Conservation (phyloP, 2,113 vertebrate genomes). For the Phainopepla nitens region DNA sequence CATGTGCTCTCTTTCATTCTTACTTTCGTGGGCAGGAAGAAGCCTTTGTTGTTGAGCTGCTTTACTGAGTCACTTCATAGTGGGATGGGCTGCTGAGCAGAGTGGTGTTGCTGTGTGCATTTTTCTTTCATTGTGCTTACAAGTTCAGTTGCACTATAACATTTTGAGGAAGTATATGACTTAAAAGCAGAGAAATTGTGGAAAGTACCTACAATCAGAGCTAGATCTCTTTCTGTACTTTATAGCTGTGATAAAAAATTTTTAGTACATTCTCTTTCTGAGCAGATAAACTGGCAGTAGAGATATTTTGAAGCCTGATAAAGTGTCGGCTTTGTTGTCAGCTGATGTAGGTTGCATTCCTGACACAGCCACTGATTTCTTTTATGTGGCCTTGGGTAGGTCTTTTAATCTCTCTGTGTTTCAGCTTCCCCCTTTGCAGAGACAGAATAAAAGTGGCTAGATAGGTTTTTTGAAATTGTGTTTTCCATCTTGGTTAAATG, state of each 20-base stretch:
- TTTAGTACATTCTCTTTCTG: background rate
- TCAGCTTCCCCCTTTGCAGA: background rate
- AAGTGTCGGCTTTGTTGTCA: background rate
- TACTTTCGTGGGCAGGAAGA: background rate
- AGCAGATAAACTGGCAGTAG: background rate
- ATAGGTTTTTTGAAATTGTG: background rate
- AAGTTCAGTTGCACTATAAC: background rate
- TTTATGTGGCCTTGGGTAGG: background rate
- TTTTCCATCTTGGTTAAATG: background rate
- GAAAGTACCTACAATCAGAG: background rate
- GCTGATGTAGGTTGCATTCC: background rate
- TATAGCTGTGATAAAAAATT: background rate
- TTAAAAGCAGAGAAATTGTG: background rate
- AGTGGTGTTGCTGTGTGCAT: background rate
- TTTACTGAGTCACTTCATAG: conserved; percentile 23
- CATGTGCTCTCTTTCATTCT: background rate
- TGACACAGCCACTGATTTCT: background rate
- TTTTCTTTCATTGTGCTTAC: background rate
- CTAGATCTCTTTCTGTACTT: background rate
- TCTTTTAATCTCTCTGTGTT: background rate
- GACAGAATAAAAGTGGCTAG: background rate
- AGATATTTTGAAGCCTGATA: background rate
- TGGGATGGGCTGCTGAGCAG: background rate
- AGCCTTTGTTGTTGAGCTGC: background rate
- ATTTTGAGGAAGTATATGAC: background rate